phyloP scores from a whole-genome alignment of 1,140 invertebrate species.

The Triops longicaudatus region DNA sequence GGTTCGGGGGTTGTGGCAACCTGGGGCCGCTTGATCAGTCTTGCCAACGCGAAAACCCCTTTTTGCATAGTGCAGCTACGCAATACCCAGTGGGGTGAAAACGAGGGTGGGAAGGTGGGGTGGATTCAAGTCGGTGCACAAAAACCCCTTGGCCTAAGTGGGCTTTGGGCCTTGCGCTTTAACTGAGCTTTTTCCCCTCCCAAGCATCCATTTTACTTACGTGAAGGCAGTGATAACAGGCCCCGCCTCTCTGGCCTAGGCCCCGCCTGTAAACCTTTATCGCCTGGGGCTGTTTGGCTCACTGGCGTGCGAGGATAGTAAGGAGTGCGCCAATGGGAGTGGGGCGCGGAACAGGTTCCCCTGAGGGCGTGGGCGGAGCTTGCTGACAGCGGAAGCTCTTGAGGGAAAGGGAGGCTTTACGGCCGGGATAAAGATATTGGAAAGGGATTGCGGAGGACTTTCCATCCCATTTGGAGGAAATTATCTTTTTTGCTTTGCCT shows the following conservation, averaged over 20 bases:
- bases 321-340: background rate
- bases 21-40: background rate
- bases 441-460: conserved; percentile 7
- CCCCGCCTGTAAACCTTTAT: background rate
- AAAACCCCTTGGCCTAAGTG: background rate
- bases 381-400: background rate
- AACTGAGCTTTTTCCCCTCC: background rate
- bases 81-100: background rate
- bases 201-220: background rate
- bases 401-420: background rate
- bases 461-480: conserved; percentile 5
- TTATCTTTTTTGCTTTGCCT: background rate
- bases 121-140: background rate
- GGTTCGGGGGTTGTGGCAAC: background rate
- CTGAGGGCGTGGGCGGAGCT: background rate
- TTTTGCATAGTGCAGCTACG: background rate
- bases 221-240: background rate
- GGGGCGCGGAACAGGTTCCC: background rate
- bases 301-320: background rate
- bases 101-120: background rate
- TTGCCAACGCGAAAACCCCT: background rate
- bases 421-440: background rate
- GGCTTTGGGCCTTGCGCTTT: background rate
- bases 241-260: background rate
- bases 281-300: background rate